Evolutionary conservation across 2,797 vertebrate genomes (phyloP).

Genomic region (Rhodeus uyekii): DNA sequence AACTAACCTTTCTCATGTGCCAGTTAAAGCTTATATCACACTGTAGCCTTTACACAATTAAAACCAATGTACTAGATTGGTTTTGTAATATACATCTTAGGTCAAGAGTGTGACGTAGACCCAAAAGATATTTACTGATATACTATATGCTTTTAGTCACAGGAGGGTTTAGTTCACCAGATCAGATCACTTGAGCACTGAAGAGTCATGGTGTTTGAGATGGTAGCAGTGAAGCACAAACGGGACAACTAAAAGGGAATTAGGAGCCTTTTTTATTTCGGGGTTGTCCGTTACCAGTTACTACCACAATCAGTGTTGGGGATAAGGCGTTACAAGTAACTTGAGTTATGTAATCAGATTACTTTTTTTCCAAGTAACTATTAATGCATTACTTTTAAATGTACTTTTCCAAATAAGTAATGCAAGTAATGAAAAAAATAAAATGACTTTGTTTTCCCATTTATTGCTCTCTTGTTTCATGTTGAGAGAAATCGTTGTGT

Average conservation of each 20-base stretch:
- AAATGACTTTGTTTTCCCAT: too few species aligned
- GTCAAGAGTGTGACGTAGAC: neutral
- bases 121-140: neutral
- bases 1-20: neutral
- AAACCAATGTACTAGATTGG: neutral
- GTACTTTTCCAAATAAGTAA: too few species aligned
- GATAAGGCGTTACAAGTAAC: too few species aligned
- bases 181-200: neutral
- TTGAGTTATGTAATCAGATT: too few species aligned
- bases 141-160: neutral
- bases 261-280: neutral
- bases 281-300: neutral
- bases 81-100: neutral
- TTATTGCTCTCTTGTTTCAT: too few species aligned
- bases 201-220: neutral
- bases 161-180: neutral
- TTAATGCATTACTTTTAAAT: too few species aligned
- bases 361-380: too few species aligned
- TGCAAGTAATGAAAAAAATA: too few species aligned
- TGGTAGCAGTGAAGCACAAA: neutral
- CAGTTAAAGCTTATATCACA: neutral
- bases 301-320: too few species aligned
- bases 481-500: too few species aligned
- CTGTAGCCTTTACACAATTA: neutral
- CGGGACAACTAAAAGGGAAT: neutral